These are phyloP conservation scores for Australoheros facetus DNA, from an alignment of 2,797 vertebrate species.

Conservation along the genomic window DNA sequence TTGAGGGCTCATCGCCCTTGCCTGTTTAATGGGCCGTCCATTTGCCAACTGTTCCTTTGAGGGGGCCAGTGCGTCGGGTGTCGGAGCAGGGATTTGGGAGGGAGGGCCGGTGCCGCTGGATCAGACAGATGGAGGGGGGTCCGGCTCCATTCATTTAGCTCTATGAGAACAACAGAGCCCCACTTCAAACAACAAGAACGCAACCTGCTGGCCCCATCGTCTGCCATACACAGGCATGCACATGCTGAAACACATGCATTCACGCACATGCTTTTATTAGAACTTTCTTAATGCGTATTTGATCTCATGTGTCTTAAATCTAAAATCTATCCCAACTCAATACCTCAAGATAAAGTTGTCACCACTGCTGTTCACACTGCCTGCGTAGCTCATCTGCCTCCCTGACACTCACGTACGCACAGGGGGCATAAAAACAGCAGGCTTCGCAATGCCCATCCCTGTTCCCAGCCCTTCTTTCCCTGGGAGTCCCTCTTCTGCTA, in stretches of 20 bases:
- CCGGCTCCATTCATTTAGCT: constrained; percentile 78
- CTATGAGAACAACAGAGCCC: constrained; percentile 79
- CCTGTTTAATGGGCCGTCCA: constrained; percentile 73
- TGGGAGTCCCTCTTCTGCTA: constrained; percentile 65
- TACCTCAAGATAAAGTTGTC: constrained; percentile 44
- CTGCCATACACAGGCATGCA: constrained; percentile 56
- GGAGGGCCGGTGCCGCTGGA: constrained; percentile 77
- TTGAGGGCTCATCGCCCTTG: constrained; percentile 62
- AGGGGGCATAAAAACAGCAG: constrained; percentile 53
- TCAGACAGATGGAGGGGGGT: constrained; percentile 80
- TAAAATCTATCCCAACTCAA: constrained; percentile 22
- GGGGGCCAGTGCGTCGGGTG: constrained; percentile 72
- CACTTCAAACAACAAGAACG: constrained; percentile 80
- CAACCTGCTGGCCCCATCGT: constrained; percentile 74
- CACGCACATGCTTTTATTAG: constrained; percentile 57
- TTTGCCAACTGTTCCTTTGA: constrained; percentile 83
- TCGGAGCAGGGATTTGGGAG: constrained; percentile 77
- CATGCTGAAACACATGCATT: constrained; percentile 61
- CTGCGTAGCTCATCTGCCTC: constrained; percentile 46
- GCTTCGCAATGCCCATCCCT: constrained; percentile 56
- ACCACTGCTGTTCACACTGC: constrained; percentile 27
- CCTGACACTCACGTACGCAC: constrained; percentile 28
- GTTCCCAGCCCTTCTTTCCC: constrained; percentile 42
- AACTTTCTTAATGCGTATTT: constrained; percentile 33
- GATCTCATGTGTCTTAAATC: constrained; percentile 39